Conservation (phyloP, 2,888 invertebrate genomes). For the Lydus trimaculatus region DNA sequence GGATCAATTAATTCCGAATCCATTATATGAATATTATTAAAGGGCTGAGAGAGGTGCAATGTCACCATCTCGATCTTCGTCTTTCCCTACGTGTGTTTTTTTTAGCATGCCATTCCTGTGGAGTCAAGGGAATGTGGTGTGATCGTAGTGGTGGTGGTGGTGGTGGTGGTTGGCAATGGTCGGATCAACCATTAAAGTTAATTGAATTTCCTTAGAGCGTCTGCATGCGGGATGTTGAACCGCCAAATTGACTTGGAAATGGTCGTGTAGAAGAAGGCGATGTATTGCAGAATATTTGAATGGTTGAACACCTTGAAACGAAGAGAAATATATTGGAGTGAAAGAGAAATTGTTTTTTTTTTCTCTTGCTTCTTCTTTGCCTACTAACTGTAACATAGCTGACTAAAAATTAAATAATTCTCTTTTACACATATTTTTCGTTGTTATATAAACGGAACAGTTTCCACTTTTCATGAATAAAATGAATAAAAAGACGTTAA, state of each 20-base stretch:
- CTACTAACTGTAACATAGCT: conserved; percentile 5
- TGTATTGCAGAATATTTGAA: conserved; percentile 58
- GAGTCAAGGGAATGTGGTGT: conserved; percentile 9
- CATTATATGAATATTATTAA: conserved; percentile 54
- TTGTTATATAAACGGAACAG: conserved; percentile 36
- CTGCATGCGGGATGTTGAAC: conserved; percentile 59
- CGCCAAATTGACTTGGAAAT: conserved; percentile 63
- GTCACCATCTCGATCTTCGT: conserved; percentile 1
- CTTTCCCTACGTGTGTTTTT: conserved; percentile 27
- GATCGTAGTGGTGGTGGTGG: conserved; percentile 3
- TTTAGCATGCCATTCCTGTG: neutral
- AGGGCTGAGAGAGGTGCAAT: conserved; percentile 31
- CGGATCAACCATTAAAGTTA: conserved; percentile 65
- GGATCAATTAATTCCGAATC: conserved; percentile 56
- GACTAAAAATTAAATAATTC: conserved; percentile 38
- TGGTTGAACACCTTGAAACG: conserved; percentile 56
- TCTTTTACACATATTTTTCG: conserved; percentile 34
- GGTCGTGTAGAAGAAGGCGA: conserved; percentile 56
- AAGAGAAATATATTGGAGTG: conserved; percentile 31
- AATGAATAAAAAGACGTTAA: conserved; percentile 26
- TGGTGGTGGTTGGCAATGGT: conserved; percentile 51
- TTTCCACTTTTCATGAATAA: conserved; percentile 39
- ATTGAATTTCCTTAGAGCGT: conserved; percentile 63
- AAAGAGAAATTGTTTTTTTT: conserved; percentile 7
- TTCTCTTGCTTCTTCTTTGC: too few relatives aligned